Evolutionary conservation across 2,113 vertebrate species (phyloP).

Genomic region (Nesogale talazaci): DNA sequence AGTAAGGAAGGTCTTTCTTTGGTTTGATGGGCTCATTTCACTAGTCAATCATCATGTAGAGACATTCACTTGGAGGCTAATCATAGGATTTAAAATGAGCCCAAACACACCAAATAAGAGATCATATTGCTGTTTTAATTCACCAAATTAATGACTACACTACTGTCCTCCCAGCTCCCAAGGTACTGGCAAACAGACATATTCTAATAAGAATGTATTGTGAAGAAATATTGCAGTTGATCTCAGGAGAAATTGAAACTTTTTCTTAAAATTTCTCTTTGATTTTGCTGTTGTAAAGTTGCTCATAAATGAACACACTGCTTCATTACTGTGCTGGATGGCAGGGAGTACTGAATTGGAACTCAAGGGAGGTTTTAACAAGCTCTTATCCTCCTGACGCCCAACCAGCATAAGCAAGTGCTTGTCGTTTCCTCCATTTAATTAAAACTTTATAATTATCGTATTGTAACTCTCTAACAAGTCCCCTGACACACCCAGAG

Average conservation of each 20-base stretch:
- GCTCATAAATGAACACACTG: background rate
- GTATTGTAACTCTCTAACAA: conserved; percentile 39
- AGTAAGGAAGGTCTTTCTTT: background rate
- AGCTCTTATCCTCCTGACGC: background rate
- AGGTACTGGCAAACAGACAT: background rate
- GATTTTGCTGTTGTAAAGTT: background rate
- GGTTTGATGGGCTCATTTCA: background rate
- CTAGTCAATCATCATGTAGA: background rate
- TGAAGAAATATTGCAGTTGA: background rate
- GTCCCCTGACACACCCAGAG: conserved; percentile 1
- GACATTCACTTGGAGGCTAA: background rate
- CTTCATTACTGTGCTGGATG: background rate
- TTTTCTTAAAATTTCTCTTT: conserved; percentile 30
- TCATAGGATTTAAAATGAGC: background rate
- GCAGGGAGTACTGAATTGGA: background rate
- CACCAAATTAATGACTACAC: background rate
- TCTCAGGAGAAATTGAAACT: conserved; percentile 10
- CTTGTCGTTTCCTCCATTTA: background rate
- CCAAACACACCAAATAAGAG: too few species aligned
- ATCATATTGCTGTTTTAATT: background rate
- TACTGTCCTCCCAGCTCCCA: background rate
- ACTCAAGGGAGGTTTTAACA: background rate
- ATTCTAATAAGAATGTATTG: background rate
- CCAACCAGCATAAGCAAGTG: background rate
- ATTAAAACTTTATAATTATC: conserved; percentile 57